Conservation (phyloP, 1,140 invertebrate species). For the Apolygus lucorum region DNA sequence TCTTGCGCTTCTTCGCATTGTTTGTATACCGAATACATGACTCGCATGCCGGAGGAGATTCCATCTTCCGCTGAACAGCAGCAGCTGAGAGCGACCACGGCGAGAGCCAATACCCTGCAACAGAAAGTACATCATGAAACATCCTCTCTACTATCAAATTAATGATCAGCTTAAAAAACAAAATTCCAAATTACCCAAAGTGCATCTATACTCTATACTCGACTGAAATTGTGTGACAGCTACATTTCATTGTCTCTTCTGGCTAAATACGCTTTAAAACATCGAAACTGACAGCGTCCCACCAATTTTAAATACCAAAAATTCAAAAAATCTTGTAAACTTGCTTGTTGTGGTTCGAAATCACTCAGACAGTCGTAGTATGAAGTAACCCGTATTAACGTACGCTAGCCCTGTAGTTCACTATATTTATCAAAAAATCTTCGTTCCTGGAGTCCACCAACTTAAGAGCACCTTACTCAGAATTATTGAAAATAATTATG, state of each 20-base stretch:
- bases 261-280: no score
- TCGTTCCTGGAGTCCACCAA: no score
- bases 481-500: no score
- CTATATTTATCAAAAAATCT: no score
- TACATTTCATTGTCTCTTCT: neutral
- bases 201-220: neutral
- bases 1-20: conserved; percentile 52
- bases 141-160: neutral
- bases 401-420: no score
- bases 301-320: neutral
- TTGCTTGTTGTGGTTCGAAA: no score
- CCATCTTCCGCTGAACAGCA: conserved; percentile 22
- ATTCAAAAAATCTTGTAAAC: neutral
- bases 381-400: no score
- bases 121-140: neutral
- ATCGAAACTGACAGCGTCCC: neutral
- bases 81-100: neutral
- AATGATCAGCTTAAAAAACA: neutral
- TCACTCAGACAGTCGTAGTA: no score
- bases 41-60: conserved; percentile 28
- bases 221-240: neutral
- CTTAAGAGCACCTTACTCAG: no score
- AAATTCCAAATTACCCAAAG: neutral
- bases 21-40: conserved; percentile 47
- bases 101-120: neutral